phyloP scores from a whole-genome alignment of 2,888 invertebrate genomes.

The Erebia epiphron region DNA sequence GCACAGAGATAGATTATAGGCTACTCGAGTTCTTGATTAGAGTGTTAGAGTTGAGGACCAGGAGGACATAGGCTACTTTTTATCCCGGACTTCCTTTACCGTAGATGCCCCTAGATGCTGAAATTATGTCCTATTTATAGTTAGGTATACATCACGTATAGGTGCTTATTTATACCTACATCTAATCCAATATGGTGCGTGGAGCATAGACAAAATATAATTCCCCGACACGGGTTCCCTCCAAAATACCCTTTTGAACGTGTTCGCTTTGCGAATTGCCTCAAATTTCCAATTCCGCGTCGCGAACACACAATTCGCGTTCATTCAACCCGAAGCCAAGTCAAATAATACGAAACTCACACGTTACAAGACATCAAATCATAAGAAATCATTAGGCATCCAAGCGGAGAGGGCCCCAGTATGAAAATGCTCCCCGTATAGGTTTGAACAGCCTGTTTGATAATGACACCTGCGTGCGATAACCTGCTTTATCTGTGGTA shows the following conservation, averaged over 20 bases:
- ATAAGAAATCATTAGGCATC: slow-evolving; percentile 80
- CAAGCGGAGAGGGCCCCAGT: slow-evolving; percentile 72
- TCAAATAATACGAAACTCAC: slow-evolving; percentile 68
- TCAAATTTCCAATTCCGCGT: slow-evolving; percentile 47
- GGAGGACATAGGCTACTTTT: no score
- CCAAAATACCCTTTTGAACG: slow-evolving; percentile 36
- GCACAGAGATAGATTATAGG: no score
- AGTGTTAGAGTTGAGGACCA: no score
- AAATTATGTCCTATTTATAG: background rate
- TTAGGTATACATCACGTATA: background rate
- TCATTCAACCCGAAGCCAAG: slow-evolving; percentile 53
- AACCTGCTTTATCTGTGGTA: slow-evolving; percentile 35
- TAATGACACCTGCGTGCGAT: slow-evolving; percentile 42
- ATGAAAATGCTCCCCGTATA: slow-evolving; percentile 67
- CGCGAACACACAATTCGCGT: slow-evolving; percentile 50
- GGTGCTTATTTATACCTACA: background rate
- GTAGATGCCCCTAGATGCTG: no score
- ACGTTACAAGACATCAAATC: slow-evolving; percentile 78
- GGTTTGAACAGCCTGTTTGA: slow-evolving; percentile 64
- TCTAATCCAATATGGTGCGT: background rate
- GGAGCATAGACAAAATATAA: slow-evolving; percentile 25
- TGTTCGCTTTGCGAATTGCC: slow-evolving; percentile 46
- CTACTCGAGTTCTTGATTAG: no score
- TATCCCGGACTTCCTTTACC: no score
- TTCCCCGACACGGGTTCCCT: slow-evolving; percentile 23